These are phyloP conservation scores for Novumbra hubbsi DNA, from an alignment of 2,797 vertebrate genomes.

Conservation along the genomic window DNA sequence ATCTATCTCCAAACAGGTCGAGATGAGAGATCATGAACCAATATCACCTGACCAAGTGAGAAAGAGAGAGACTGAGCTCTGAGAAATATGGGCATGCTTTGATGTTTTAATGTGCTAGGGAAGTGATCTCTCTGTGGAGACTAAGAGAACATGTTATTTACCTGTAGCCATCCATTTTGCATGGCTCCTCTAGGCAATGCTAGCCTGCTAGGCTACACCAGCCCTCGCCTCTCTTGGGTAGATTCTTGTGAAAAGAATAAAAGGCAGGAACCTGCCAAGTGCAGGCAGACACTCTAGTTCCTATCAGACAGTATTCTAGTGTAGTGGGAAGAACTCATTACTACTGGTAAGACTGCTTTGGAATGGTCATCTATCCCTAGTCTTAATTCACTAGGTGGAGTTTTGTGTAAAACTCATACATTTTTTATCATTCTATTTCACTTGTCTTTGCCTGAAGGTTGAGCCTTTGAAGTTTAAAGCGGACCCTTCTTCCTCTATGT, in stretches of 20 bases:
- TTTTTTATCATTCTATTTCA: slow-evolving; percentile 43
- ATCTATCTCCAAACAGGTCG: background rate
- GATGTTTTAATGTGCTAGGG: slow-evolving; percentile 41
- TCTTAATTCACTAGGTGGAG: slow-evolving; percentile 42
- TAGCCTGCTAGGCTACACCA: slow-evolving; percentile 15
- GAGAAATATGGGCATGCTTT: slow-evolving; percentile 36
- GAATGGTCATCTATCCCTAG: slow-evolving; percentile 34
- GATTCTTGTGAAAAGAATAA: no score
- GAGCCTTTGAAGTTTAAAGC: slow-evolving; percentile 68
- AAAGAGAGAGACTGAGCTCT: no score
- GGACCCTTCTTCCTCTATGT: slow-evolving; percentile 52
- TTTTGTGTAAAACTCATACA: slow-evolving; percentile 49
- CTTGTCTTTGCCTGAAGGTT: slow-evolving; percentile 41
- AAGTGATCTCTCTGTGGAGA: slow-evolving; percentile 36
- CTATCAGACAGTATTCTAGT: slow-evolving; percentile 27
- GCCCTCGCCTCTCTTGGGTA: background rate
- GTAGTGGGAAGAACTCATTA: slow-evolving; percentile 38
- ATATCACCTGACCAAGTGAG: background rate
- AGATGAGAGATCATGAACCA: background rate
- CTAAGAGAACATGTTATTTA: slow-evolving; percentile 44
- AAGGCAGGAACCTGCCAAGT: no score
- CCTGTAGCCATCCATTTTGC: slow-evolving; percentile 60
- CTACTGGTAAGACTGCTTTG: slow-evolving; percentile 37
- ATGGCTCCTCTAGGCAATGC: slow-evolving; percentile 39
- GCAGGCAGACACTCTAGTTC: slow-evolving; percentile 13